Base-by-base conservation (phyloP, 2,113 vertebrate species). In the Sinocyclocheilus anshuiensis region DNA sequence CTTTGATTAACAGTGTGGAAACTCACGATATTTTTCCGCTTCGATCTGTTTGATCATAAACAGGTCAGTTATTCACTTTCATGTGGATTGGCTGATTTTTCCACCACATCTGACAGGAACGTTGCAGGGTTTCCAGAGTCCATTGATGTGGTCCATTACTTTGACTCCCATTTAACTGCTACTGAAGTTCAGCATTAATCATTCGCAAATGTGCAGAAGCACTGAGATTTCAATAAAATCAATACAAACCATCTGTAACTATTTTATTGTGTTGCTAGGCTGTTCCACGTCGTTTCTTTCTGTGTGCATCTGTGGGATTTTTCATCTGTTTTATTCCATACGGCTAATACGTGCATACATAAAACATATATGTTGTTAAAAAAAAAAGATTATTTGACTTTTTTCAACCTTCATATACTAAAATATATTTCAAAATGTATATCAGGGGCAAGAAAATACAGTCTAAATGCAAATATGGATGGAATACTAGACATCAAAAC, bases 1-100 rank as follows among this genome's bases (percentile, higher is more conserved):
- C 74, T 76, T 76, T 76, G 22, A 76, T 76, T n/a, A 76, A 45
- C n/a, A 50, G 74, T 26, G 24, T 77, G 45, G 74, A 77, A 53
- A 77, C 75, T 53, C n/a, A 53, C 45, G 2, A 4, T 29, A 50
- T 18, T 77, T 48, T 50, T 76, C 74, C 22, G 7, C 16, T 13
- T 26, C 42, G 24, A 13, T 13, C n/a, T 76, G n/a, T 50, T 53
- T 77, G 75, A 77, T 77, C 75, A 26, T 53, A 77, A 77, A 53
- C 75, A 26, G 75, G 13, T 77, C 75, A 26, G 26, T 53, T 53
- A 4, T 77, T 77, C 24, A 50, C 22, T 50, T 50, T 77, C 2
- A 53, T 77, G 45, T 53, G 75, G 75, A 77, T 9, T 53, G 75
- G 75, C 42, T 4, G 10, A 26, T 50, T 42, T 74, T 11, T 48